Percentiles rank a stretch among this genome's conserved stretches.
Evolutionary conservation across 1,140 invertebrate genomes (phyloP).

Genomic region (Subanguina moxae): DNA sequence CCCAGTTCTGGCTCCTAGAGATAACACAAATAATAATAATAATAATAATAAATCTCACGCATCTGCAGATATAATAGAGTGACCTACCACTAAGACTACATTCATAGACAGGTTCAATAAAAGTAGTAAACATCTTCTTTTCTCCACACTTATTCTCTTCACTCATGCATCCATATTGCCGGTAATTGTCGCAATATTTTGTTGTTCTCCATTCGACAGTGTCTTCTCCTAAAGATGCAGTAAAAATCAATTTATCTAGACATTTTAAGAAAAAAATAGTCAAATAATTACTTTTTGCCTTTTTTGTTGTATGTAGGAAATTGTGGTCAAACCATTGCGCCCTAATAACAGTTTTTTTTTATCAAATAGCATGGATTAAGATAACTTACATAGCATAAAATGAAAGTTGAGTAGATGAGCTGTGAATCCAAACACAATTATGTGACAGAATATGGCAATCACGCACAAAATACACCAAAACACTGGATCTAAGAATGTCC

Average conservation of each 20-base stretch:
- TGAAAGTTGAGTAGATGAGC: constrained; percentile 27
- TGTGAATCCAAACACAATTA: constrained; percentile 15
- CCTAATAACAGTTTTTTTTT: constrained; percentile 1
- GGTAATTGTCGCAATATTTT: background rate
- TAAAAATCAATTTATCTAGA: too few relatives aligned
- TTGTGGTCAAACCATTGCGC: constrained; percentile 21
- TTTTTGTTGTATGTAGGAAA: constrained; percentile 23
- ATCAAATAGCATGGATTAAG: background rate
- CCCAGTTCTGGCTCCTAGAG: too few relatives aligned
- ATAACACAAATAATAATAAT: too few relatives aligned
- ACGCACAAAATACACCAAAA: constrained; percentile 7
- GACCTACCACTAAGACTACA: too few relatives aligned
- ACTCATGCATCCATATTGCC: background rate
- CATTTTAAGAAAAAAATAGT: too few relatives aligned
- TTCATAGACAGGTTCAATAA: too few relatives aligned
- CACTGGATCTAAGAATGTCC: constrained; percentile 6
- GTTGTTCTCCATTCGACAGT: background rate
- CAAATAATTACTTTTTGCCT: background rate
- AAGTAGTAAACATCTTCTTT: too few relatives aligned
- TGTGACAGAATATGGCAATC: constrained; percentile 11
- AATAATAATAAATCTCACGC: too few relatives aligned
- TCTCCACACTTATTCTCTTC: too few relatives aligned
- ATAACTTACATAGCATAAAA: constrained; percentile 19
- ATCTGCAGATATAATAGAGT: too few relatives aligned
- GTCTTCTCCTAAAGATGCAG: background rate